Percentiles rank a stretch among this genome's conserved stretches.
Conservation (phyloP, 2,113 vertebrate genomes). For the Centropus bengalensis region DNA sequence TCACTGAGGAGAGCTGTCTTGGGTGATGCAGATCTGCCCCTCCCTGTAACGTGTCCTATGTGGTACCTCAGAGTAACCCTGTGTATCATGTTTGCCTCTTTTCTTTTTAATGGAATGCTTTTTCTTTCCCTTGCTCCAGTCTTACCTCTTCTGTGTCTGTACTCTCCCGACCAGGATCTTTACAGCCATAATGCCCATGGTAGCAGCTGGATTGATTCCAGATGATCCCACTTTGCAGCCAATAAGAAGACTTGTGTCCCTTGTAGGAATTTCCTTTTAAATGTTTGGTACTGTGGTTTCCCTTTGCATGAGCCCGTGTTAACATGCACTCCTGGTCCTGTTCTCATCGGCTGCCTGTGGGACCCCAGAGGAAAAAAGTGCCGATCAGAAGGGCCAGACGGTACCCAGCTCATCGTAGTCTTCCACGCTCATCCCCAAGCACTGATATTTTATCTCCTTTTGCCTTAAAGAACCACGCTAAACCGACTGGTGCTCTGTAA, state of each 20-base stretch:
- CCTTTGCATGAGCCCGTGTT: constrained; percentile 62
- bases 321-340: constrained; percentile 59
- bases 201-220: constrained; percentile 95
- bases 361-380: constrained; percentile 56
- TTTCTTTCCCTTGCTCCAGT: constrained; percentile 45
- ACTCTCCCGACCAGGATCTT: constrained; percentile 93
- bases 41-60: constrained; percentile 17
- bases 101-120: constrained; percentile 47
- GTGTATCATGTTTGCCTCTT: not conserved
- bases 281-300: constrained; percentile 59
- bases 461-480: constrained; percentile 52
- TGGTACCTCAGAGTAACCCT: not conserved
- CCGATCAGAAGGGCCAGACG: constrained; percentile 76
- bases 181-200: constrained; percentile 99
- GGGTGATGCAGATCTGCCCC: constrained; percentile 53
- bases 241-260: constrained; percentile 91
- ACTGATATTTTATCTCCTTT: constrained; percentile 19
- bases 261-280: constrained; percentile 84
- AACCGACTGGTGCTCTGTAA: constrained; percentile 42
- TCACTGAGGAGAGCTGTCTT: constrained; percentile 44
- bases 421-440: not conserved
- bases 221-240: constrained; percentile 99
- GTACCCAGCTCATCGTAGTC: not conserved
- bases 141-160: constrained; percentile 77
- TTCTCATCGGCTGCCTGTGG: constrained; percentile 84